These are phyloP conservation scores for Coregonus suidteri DNA, from an alignment of 2,797 vertebrate genomes.

Conservation along the genomic window DNA sequence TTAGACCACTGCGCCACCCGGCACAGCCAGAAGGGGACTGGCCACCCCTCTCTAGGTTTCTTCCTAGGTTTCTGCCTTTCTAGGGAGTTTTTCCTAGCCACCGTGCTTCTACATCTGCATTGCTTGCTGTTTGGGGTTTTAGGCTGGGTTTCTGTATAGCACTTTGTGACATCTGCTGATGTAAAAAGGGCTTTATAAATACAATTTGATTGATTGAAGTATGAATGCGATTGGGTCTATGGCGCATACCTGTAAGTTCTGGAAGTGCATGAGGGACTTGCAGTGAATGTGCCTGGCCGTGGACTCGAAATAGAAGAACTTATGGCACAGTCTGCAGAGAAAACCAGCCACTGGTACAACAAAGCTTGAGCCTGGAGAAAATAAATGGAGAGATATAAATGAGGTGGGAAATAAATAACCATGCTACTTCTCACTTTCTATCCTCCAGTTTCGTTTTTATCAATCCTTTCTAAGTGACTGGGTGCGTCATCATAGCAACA, in stretches of 20 bases:
- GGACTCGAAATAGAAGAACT: slow-evolving; percentile 85
- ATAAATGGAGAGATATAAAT: background rate
- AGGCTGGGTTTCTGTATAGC: too few relatives aligned
- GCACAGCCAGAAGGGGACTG: too few relatives aligned
- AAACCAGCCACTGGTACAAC: slow-evolving; percentile 85
- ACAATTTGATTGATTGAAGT: too few relatives aligned
- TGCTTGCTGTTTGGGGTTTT: too few relatives aligned
- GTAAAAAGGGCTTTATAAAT: too few relatives aligned
- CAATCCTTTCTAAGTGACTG: background rate
- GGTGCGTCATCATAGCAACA: background rate
- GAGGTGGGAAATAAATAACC: background rate
- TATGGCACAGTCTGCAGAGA: slow-evolving; percentile 84
- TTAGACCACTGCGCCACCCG: too few relatives aligned
- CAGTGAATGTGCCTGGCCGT: slow-evolving; percentile 82
- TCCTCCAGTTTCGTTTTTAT: background rate
- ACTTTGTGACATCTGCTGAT: too few relatives aligned
- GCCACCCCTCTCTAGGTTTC: too few relatives aligned
- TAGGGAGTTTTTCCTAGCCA: too few relatives aligned
- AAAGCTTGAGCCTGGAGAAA: slow-evolving; percentile 79
- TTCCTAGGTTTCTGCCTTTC: too few relatives aligned
- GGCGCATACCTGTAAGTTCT: slow-evolving; percentile 82
- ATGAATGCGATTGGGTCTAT: background rate
- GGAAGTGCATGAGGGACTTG: slow-evolving; percentile 85
- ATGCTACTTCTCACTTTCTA: background rate
- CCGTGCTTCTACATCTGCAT: too few relatives aligned